Base-by-base conservation (phyloP, 1,140 invertebrate species). In the Achatina immaculata region DNA sequence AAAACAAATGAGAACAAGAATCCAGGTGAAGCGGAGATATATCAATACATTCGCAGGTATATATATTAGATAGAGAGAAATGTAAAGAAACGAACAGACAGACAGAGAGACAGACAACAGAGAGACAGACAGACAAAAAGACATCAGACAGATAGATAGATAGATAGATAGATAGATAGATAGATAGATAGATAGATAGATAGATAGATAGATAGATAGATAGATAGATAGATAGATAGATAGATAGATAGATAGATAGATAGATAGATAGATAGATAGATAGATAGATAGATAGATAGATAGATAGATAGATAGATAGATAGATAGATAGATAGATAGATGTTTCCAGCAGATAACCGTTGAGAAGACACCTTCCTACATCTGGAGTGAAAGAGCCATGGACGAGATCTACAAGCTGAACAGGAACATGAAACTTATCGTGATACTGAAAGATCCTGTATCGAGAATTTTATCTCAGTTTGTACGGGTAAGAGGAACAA, bases 371-470 rank as follows among this genome's bases (percentile, higher is more conserved):
- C 92, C 92, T 21, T 89, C 91, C 28, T 93, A 93, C 86, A 93
- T 93, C 83, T 88, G 92, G 14, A 86, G 86, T 62, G 93, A 87
- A 77, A 95, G 96, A 84, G 97, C 95, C 3, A 96, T 96, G 0
- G 93, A 94, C 78, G 92, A 97, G 72, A 95, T 98, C 0, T 94
- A 95, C 83, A 93, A 94, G 75, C 96, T 98, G 95, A 97, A 98
- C 89, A 94, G 95, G 19, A 93, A 94, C 21, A 95, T 96, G 66
- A 97, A 96, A 90, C 91, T 98, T 21, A 92, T 98, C 40, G 94
- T 97, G 7, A 95, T 98, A 16, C 95, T 98, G 0, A 92, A 96
- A 36, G 96, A 98, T 91, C 97, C 97, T 1, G 96, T 97, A 9
- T 97, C 95, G 0, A 92, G 97, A 74, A 95, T 96, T 19, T 95